Evolutionary conservation across 2,888 invertebrate genomes (phyloP).

Genomic region (Brenthis hecate): DNA sequence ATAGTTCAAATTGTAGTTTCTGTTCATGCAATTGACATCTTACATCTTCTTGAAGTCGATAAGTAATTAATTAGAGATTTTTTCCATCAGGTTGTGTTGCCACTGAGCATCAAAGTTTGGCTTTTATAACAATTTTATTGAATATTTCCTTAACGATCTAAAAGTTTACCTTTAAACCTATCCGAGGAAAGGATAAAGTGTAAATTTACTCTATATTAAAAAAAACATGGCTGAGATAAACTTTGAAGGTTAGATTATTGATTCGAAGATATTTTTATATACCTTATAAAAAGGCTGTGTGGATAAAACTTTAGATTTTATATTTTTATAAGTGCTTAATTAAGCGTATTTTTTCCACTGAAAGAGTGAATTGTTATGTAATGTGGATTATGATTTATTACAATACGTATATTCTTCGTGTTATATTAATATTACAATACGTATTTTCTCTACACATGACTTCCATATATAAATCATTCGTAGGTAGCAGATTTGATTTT

Average conservation of each 20-base stretch:
- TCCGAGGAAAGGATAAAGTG: slow-evolving; percentile 21
- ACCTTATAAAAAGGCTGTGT: slow-evolving; percentile 9
- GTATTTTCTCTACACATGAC: too few species aligned
- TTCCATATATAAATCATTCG: too few species aligned
- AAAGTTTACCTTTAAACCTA: slow-evolving; percentile 25
- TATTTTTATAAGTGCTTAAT: background rate
- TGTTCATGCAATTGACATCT: too few species aligned
- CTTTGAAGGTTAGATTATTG: slow-evolving; percentile 12
- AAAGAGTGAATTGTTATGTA: background rate
- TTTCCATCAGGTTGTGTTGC: slow-evolving; percentile 1
- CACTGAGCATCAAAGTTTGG: slow-evolving; percentile 12
- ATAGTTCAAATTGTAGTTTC: too few species aligned
- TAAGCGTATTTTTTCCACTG: background rate
- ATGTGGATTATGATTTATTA: background rate
- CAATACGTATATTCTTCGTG: too few species aligned
- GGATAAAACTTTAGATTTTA: background rate
- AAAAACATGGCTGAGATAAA: slow-evolving; percentile 14
- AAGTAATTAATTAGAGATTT: slow-evolving; percentile 3
- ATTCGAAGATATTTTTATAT: slow-evolving; percentile 13
- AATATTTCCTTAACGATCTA: slow-evolving; percentile 29
- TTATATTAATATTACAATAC: too few species aligned
- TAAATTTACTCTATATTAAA: slow-evolving; percentile 25
- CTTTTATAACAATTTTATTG: slow-evolving; percentile 27
- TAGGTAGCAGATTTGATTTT: too few species aligned
- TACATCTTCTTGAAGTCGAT: background rate